These are phyloP conservation scores for Plemyria rubiginata DNA, from an alignment of 2,888 invertebrate genomes.

Conservation along the genomic window DNA sequence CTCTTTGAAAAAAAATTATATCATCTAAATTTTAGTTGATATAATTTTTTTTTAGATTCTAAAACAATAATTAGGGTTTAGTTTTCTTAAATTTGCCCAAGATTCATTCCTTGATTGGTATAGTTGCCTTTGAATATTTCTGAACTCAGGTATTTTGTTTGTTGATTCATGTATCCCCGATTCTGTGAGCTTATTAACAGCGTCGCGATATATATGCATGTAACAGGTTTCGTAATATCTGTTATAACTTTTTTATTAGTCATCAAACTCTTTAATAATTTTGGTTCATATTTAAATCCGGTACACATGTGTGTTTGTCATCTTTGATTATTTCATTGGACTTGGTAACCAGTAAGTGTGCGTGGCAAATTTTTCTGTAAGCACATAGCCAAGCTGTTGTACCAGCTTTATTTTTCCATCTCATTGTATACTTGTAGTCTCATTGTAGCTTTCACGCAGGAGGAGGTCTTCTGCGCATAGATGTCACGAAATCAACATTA, in stretches of 20 bases:
- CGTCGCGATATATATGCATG: conserved; percentile 8
- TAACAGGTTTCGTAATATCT: background rate
- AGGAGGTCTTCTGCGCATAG: conserved; percentile 2
- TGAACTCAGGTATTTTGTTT: conserved; percentile 14
- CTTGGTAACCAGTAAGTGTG: background rate
- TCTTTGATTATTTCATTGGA: background rate
- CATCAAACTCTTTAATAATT: conserved; percentile 3
- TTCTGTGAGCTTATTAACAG: conserved; percentile 7
- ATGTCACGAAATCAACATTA: conserved; percentile 6
- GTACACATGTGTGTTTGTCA: conserved; percentile 3
- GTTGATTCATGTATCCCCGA: background rate
- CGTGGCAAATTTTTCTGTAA: conserved; percentile 1
- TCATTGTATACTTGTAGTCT: conserved; percentile 9
- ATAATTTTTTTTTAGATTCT: too few species aligned
- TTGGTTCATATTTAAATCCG: background rate
- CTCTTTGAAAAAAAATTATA: too few species aligned
- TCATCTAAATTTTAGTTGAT: too few species aligned
- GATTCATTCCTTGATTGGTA: background rate
- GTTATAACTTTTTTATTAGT: background rate
- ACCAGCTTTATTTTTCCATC: conserved; percentile 2
- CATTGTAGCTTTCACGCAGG: conserved; percentile 16
- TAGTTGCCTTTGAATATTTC: conserved; percentile 6
- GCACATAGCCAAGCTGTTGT: conserved; percentile 16
- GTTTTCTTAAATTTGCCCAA: background rate
- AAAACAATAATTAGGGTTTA: background rate